These are phyloP conservation scores for Eueides isabella DNA, from an alignment of 1,140 invertebrate species.

Conservation along the genomic window DNA sequence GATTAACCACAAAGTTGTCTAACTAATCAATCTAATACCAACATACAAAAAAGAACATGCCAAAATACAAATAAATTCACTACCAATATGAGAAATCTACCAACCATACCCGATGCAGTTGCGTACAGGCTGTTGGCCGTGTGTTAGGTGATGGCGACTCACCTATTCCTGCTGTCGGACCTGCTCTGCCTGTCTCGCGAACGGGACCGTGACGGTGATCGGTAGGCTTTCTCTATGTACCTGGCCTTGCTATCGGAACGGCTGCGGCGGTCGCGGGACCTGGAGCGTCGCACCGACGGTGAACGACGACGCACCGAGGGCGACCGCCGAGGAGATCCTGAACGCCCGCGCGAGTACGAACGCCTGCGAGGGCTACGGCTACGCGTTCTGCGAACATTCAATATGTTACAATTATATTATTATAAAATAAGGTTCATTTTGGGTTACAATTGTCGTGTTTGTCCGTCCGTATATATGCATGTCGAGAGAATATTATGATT, in stretches of 20 bases:
- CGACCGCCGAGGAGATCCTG: constrained; percentile 66
- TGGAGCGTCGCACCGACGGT: constrained; percentile 67
- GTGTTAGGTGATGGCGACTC: not conserved
- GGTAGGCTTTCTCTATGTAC: constrained; percentile 53
- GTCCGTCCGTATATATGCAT: not conserved
- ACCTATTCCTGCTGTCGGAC: constrained; percentile 74
- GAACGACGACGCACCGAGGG: constrained; percentile 71
- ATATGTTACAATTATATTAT: not conserved
- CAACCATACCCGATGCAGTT: constrained; percentile 9
- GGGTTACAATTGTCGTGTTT: not conserved
- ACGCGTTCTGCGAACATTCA: constrained; percentile 55
- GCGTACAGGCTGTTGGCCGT: not conserved
- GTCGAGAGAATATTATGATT: not conserved
- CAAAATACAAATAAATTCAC: not conserved
- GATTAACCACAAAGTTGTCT: not conserved
- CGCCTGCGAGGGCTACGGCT: constrained; percentile 73
- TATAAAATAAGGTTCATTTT: not conserved
- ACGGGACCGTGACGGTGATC: constrained; percentile 63
- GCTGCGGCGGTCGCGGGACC: constrained; percentile 71
- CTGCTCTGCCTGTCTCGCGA: constrained; percentile 66
- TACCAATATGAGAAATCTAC: not conserved
- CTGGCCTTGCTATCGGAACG: constrained; percentile 76
- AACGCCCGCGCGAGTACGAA: constrained; percentile 70
- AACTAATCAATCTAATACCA: not conserved
- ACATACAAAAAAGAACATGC: not conserved